Percentiles rank a stretch among this genome's conserved stretches.
These are phyloP conservation scores for Cryptocephalus primarius DNA, from an alignment of 2,888 invertebrate species.

Conservation along the genomic window DNA sequence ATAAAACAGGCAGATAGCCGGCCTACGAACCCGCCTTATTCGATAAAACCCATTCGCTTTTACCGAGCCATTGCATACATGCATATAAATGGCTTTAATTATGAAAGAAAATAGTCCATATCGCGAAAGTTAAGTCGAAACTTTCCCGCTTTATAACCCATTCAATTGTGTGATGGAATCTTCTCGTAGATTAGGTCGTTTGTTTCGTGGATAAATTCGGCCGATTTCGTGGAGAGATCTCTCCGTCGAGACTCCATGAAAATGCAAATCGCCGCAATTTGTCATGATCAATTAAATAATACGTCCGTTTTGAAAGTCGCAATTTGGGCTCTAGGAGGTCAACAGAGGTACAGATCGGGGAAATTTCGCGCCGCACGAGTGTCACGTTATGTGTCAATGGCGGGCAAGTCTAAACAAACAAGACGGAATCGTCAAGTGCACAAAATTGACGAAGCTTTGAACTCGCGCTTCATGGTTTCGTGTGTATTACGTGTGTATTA, in stretches of 20 bases:
- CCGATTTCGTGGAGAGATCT: constrained; percentile 2
- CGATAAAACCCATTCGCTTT: constrained; percentile 16
- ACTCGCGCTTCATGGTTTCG: too few relatives aligned
- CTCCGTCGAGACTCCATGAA: constrained; percentile 1
- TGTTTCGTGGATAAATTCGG: constrained; percentile 5
- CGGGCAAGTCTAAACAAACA: too few relatives aligned
- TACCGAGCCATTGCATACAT: constrained; percentile 14
- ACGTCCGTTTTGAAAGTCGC: neutral
- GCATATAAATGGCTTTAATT: constrained; percentile 18
- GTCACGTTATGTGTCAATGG: too few relatives aligned
- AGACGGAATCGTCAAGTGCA: too few relatives aligned
- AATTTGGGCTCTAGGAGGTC: too few relatives aligned
- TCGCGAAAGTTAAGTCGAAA: constrained; percentile 9
- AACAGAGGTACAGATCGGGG: too few relatives aligned
- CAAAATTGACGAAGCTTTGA: too few relatives aligned
- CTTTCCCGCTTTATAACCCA: constrained; percentile 6
- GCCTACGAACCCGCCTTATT: constrained; percentile 4
- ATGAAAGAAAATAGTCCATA: constrained; percentile 12
- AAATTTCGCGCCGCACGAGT: too few relatives aligned
- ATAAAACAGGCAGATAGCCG: constrained; percentile 2
- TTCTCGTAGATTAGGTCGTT: constrained; percentile 4
- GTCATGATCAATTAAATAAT: constrained; percentile 7
- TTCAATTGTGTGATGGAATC: constrained; percentile 6
- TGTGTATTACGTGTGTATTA: too few relatives aligned
- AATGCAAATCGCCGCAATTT: constrained; percentile 6